phyloP scores from a whole-genome alignment of 1,140 invertebrate genomes.

The Idris sp. region DNA sequence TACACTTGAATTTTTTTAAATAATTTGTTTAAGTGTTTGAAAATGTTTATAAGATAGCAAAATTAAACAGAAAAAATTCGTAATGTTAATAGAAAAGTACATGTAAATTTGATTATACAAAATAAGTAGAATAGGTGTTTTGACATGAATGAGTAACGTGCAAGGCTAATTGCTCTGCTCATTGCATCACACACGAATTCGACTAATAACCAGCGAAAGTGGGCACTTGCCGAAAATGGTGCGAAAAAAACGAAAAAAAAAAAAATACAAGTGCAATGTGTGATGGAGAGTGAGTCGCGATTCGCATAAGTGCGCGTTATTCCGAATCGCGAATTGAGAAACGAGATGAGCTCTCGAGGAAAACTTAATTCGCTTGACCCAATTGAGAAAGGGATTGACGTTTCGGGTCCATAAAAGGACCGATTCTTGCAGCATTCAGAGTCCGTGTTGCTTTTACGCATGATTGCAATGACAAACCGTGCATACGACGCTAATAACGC shows the following conservation, averaged over 20 bases:
- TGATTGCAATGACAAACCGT: slow-evolving; percentile 62
- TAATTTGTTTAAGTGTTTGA: too few relatives aligned
- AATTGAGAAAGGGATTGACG: slow-evolving; percentile 65
- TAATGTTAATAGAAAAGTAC: too few relatives aligned
- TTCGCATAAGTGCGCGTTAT: slow-evolving; percentile 60
- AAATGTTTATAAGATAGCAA: too few relatives aligned
- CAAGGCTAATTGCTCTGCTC: slow-evolving; percentile 49
- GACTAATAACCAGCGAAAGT: slow-evolving; percentile 72
- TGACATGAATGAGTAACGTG: slow-evolving; percentile 26
- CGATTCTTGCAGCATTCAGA: slow-evolving; percentile 51
- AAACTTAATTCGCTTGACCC: slow-evolving; percentile 66
- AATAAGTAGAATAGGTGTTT: too few relatives aligned
- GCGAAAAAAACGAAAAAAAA: slow-evolving; percentile 70
- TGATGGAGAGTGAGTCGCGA: slow-evolving; percentile 49
- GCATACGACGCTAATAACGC: slow-evolving; percentile 54
- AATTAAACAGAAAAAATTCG: too few relatives aligned
- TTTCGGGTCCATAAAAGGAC: slow-evolving; percentile 62
- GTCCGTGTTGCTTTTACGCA: slow-evolving; percentile 55
- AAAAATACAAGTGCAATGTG: slow-evolving; percentile 60
- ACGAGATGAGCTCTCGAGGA: slow-evolving; percentile 63
- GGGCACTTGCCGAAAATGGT: slow-evolving; percentile 70
- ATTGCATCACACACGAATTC: slow-evolving; percentile 65
- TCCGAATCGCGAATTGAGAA: slow-evolving; percentile 63
- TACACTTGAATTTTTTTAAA: too few relatives aligned
- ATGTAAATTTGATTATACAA: too few relatives aligned